Base-by-base conservation (phyloP, 2,888 invertebrate species). In the Microctonus aethiopoides region DNA sequence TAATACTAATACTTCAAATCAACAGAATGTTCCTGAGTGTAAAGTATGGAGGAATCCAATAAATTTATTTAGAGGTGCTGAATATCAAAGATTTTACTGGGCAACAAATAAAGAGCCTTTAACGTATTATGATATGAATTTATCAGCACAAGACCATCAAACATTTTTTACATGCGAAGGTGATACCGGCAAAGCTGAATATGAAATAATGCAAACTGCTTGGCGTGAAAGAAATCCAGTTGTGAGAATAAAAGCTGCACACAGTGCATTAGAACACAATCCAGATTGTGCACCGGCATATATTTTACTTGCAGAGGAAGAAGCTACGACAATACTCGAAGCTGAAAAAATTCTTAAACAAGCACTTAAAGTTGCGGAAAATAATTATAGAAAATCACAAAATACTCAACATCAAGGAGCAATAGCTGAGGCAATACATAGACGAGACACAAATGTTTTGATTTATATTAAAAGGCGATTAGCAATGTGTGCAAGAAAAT, bases 111-210 rank as follows among this genome's bases (percentile, higher is more conserved):
- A 96, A 82, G 97, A 99, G 78, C 98, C 99, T 0, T 89, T 99
- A 54, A 99, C 99, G 0, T 99, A 97, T 87, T 98, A 99, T 87
- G 99, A 99, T 84, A 98, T 99, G 98, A 99, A 99, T 87, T 89
- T 99, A 56, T 97, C 98, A 0, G 98, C 99, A 22, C 98, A 99
- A 88, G 99, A 99, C 88, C 99, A 99, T 87, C 98, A 98, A 87
- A 96, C 95, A 4, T 96, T 96, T 87, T 97, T 97, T 84, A 96
- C 95, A 0, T 96, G 96, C 87, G 96, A 97, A 85, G 93, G 92
- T 60, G 96, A 97, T 86, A 91, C 90, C 1, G 94, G 94, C 36
- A 95, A 94, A 86, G 92, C 93, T 3, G 96, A 97, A 84, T 96
- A 95, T 87, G 95, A 97, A 87, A 93, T 95, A 79, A 96, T 98